Base-by-base conservation (phyloP, 2,113 vertebrate species). In the Brevimyrus niger region DNA sequence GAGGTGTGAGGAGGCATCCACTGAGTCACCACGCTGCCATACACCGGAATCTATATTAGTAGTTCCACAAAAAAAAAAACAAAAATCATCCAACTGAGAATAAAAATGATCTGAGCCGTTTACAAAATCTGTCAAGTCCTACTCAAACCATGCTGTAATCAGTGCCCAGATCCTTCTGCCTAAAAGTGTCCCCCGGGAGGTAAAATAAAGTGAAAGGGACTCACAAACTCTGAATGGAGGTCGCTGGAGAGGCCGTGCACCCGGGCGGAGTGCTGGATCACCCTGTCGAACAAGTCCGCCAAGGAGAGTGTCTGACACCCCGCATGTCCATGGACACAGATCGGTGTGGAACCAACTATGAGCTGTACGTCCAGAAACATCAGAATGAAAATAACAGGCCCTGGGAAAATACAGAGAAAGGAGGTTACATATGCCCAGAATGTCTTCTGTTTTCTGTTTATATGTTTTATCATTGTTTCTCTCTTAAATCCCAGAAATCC, bases 261-360 rank as follows among this genome's bases (percentile, higher is more conserved):
- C 91, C 94, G 94, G 87, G 92, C 92, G 7, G 94, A 96, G 92
- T 94, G 95, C 73, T 94, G 94, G 76, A 95, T 94, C 83, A 95
- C 93, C 44, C 95, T 90, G 61, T 96, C 92, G 21, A 96, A 95
- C 86, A 95, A 92, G 48, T 95, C 94, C 0, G 92, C 89, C 84
- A 94, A 92, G 3, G 91, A 90, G 19, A 92, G 90, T 11, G 88
- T 35, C 2, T 84, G 93, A 80, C 93, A 94, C 31, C 38, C 91
- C 2, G 88, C 51, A n/a, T 91, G 69, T 11, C 86, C 46, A 8
- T 90, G 89, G 38, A 83, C 15, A 89, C 93, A 94, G 35, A 92
- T 76, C 0, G 92, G 92, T 3, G 69, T 65, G 5, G 90, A 51
- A 21, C 23, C 47, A 7, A 51, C 91, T 47, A 7, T 80, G 23